Percentiles rank a stretch among this genome's conserved stretches.
These are phyloP conservation scores for Epistrophella euchroma DNA, from an alignment of 2,888 invertebrate species.

Conservation along the genomic window DNA sequence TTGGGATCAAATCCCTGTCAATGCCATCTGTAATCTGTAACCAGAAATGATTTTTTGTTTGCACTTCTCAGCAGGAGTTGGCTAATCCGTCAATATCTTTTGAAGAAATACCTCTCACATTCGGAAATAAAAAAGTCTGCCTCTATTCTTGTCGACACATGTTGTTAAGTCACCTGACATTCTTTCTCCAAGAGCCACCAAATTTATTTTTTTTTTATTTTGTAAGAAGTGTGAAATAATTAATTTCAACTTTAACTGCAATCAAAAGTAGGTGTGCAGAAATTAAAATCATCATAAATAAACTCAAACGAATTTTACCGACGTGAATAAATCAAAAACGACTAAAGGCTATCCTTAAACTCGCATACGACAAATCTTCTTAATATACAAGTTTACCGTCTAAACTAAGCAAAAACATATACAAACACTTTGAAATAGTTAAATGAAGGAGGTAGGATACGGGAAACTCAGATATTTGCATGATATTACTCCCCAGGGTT, in stretches of 20 bases:
- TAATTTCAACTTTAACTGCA: not conserved
- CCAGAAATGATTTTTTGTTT: too few relatives aligned
- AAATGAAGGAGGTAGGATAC: not conserved
- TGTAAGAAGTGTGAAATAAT: too few relatives aligned
- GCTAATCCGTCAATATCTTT: too few relatives aligned
- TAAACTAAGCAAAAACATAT: not conserved
- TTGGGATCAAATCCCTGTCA: too few relatives aligned
- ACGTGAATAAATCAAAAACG: slow-evolving; percentile 7
- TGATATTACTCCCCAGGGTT: slow-evolving; percentile 35
- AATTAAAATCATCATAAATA: not conserved
- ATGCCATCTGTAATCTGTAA: too few relatives aligned
- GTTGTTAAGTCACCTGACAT: too few relatives aligned
- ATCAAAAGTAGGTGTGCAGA: not conserved
- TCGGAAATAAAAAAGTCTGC: too few relatives aligned
- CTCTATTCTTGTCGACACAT: too few relatives aligned
- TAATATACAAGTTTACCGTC: not conserved
- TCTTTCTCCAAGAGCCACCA: too few relatives aligned
- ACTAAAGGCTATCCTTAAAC: not conserved
- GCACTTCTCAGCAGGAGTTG: too few relatives aligned
- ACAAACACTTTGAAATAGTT: not conserved
- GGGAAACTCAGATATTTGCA: slow-evolving; percentile 36
- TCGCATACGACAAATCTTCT: slow-evolving; percentile 1
- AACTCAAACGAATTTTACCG: not conserved
- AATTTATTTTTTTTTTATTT: too few relatives aligned
- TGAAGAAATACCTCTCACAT: too few relatives aligned